Conservation (phyloP, 2,113 vertebrate species). For the Myodes glareolus region DNA sequence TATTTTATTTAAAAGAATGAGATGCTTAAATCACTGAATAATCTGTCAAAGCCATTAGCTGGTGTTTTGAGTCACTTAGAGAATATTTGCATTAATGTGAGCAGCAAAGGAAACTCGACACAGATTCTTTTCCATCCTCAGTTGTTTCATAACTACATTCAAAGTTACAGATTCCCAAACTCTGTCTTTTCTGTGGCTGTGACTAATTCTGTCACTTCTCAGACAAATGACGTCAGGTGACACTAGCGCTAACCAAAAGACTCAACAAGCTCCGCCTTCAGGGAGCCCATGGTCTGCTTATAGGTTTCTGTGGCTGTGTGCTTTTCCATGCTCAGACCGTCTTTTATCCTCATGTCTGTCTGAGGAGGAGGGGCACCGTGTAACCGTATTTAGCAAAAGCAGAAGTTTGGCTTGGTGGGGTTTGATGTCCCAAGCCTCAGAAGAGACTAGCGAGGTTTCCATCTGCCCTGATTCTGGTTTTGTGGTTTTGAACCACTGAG, state of each 20-base stretch:
- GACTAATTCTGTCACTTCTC: not conserved
- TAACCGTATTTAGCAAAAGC: not conserved
- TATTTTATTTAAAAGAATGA: conserved; percentile 68
- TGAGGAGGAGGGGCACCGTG: not conserved
- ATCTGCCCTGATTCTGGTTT: not conserved
- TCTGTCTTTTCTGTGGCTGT: not conserved
- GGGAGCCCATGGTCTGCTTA: not conserved
- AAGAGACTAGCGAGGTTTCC: not conserved
- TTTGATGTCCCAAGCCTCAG: not conserved
- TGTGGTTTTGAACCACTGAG: not conserved
- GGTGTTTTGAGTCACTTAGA: conserved; percentile 53
- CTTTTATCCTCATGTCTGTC: not conserved
- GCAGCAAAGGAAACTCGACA: conserved; percentile 20
- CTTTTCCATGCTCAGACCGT: not conserved
- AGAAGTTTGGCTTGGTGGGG: not conserved
- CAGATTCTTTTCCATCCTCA: not conserved
- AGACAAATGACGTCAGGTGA: not conserved
- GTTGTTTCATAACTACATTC: not conserved
- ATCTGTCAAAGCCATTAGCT: conserved; percentile 54
- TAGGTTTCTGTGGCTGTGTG: not conserved
- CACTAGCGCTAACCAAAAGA: not conserved
- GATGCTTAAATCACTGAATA: conserved; percentile 52
- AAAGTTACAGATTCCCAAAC: conserved; percentile 22
- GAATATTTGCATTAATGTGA: conserved; percentile 36
- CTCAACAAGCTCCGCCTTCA: not conserved